A percentile compares a stretch with the other conserved stretches of the same genome.
These are phyloP conservation scores for Galeruca laticollis DNA, from an alignment of 2,888 invertebrate genomes.

Conservation along the genomic window DNA sequence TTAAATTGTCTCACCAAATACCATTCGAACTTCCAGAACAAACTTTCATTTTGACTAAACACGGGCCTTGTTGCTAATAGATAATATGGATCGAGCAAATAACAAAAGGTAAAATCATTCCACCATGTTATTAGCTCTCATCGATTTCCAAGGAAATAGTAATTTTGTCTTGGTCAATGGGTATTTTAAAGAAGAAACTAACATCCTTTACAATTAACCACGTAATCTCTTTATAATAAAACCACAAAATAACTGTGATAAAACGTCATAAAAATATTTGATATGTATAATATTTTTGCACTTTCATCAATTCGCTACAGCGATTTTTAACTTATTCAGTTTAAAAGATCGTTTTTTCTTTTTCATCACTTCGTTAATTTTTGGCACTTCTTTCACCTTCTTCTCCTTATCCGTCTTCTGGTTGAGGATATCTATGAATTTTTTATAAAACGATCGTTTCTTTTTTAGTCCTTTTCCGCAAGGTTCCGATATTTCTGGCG, in stretches of 20 bases:
- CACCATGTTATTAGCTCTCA: too few species aligned
- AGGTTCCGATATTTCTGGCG: neutral
- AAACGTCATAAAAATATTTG: constrained; percentile 4
- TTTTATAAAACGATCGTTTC: constrained; percentile 27
- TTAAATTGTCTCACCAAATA: too few species aligned
- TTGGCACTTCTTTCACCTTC: constrained; percentile 9
- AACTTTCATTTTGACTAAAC: too few species aligned
- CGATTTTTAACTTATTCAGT: constrained; percentile 26
- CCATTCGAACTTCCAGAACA: too few species aligned
- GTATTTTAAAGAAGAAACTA: too few species aligned
- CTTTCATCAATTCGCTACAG: constrained; percentile 29
- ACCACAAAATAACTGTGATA: constrained; percentile 18
- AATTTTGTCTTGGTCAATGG: too few species aligned
- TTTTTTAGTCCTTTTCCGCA: constrained; percentile 15
- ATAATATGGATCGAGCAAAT: too few species aligned
- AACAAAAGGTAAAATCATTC: too few species aligned
- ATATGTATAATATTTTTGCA: constrained; percentile 10
- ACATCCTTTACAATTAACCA: too few species aligned
- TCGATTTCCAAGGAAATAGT: too few species aligned
- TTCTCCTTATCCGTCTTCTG: constrained; percentile 18
- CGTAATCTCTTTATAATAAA: constrained; percentile 9
- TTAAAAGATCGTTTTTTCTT: constrained; percentile 31
- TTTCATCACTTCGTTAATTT: constrained; percentile 17
- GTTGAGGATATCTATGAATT: constrained; percentile 15
- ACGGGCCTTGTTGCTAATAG: too few species aligned